phyloP scores from a whole-genome alignment of 2,113 vertebrate species.

The Lophius piscatorius region DNA sequence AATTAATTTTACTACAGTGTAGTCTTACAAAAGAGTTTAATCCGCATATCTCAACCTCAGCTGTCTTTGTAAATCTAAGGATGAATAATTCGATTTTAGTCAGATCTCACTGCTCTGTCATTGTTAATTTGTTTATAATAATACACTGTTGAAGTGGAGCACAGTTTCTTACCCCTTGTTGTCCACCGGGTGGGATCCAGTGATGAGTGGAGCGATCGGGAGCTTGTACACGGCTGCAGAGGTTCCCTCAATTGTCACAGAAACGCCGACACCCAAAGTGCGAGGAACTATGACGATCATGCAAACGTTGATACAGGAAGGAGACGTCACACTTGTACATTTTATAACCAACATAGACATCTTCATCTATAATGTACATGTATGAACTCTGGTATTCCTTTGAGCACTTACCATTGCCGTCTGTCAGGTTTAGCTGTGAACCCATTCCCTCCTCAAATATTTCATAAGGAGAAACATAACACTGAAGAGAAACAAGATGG shows the following conservation, averaged over 20 bases:
- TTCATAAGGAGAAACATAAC: conserved; percentile 96
- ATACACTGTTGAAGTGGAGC: too few relatives aligned
- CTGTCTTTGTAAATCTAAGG: too few relatives aligned
- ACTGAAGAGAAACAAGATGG: conserved; percentile 94
- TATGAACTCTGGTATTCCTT: neutral
- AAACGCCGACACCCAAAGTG: conserved; percentile 89
- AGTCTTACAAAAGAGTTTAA: too few relatives aligned
- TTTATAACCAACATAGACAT: too few relatives aligned
- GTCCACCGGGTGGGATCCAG: conserved; percentile 95
- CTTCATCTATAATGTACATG: too few relatives aligned
- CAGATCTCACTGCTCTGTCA: too few relatives aligned
- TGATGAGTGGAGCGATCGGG: conserved; percentile 94
- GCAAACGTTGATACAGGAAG: too few relatives aligned
- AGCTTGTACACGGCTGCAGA: conserved; percentile 91
- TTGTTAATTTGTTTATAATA: too few relatives aligned
- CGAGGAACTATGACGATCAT: conserved; percentile 86
- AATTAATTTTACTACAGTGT: too few relatives aligned
- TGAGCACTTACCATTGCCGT: conserved; percentile 79
- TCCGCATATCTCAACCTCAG: too few relatives aligned
- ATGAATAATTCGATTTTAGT: too few relatives aligned
- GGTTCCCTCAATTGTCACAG: conserved; percentile 93
- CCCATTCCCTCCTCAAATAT: conserved; percentile 90
- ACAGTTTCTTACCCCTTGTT: conserved; percentile 89
- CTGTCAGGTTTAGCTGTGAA: conserved; percentile 84
- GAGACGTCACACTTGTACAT: too few relatives aligned